Evolutionary conservation across 2,113 vertebrate genomes (phyloP), one percentile per base, ranked within the genome.

Genomic region (Clarias batrachus): DNA sequence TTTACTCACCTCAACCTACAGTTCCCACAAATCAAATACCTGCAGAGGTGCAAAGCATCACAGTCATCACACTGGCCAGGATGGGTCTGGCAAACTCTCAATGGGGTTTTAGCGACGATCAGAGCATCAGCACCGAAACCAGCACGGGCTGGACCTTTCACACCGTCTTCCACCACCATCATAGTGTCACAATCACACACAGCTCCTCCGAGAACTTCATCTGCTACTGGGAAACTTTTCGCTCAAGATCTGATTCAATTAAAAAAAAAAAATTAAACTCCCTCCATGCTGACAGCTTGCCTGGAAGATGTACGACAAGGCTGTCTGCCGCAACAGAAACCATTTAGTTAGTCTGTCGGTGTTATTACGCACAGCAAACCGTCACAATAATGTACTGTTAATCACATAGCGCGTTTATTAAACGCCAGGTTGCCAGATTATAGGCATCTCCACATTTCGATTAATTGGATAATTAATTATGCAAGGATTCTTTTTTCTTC

Each of bases 1-100:
- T 17, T 52, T 41, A 89, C 94, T 93, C 74, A 94, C 94, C 93
- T 92, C 25, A 92, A 95, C 2, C 54, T 87, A 87, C 95, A 95
- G 37, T 89, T 80, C 8, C 94, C 95, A 25, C 90, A 94, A 0
- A 95, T 92, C 19, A 68, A 90, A 60, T 92, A 94, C 68, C 79
- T 92, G 86, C 95, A 95, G 37, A 95, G 63, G 86, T 95, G 95
- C 37, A 95, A 81, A 0, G 70, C 23, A 2, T 92, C 88, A 59
- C 95, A 95, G 4, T 16, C 77, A 0, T 0, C 0, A 85, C 95
- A 95, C 5, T 87, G 81, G 5, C 91, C 91, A 2, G 77, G 12
- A 37, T 81, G 91, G 0, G 0, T 87, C 88, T 90, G 92, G 8
- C 95, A 95, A 52, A 95, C 25, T 60, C 94, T 86, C 82, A 95